A percentile compares a stretch with the other conserved stretches of the same genome.
These are phyloP conservation scores for Calycopis cecrops DNA, from an alignment of 1,140 invertebrate genomes.

Conservation along the genomic window DNA sequence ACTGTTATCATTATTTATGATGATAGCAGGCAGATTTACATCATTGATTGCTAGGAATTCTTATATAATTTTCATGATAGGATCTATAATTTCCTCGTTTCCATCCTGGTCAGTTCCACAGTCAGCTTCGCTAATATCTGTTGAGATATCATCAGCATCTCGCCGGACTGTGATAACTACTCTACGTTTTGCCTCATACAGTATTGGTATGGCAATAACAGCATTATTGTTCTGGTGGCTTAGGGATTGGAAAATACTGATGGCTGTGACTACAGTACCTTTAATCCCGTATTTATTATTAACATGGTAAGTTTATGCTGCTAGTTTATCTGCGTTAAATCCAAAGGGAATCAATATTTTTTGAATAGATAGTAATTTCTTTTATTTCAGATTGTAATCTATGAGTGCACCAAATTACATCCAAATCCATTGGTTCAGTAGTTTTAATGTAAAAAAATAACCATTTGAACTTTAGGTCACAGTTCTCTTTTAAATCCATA, in stretches of 20 bases:
- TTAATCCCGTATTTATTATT: slow-evolving; percentile 53
- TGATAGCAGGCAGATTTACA: slow-evolving; percentile 43
- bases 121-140: slow-evolving; percentile 42
- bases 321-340: no score
- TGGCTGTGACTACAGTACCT: slow-evolving; percentile 66
- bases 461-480: no score
- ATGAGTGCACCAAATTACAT: no score
- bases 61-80: slow-evolving; percentile 40
- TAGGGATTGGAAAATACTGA: slow-evolving; percentile 75
- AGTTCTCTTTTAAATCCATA: no score
- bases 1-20: slow-evolving; percentile 38
- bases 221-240: slow-evolving; percentile 76
- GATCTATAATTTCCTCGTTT: slow-evolving; percentile 42
- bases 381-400: no score
- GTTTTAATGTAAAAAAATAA: no score
- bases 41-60: slow-evolving; percentile 38
- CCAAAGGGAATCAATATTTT: no score
- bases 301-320: slow-evolving; percentile 44
- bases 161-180: slow-evolving; percentile 36
- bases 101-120: slow-evolving; percentile 48
- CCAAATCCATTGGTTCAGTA: no score
- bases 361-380: no score
- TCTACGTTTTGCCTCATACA: slow-evolving; percentile 55
- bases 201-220: slow-evolving; percentile 73
- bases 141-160: slow-evolving; percentile 50